Base-by-base conservation (phyloP, 1,140 invertebrate species). In the Caenorhabditis brenneri region DNA sequence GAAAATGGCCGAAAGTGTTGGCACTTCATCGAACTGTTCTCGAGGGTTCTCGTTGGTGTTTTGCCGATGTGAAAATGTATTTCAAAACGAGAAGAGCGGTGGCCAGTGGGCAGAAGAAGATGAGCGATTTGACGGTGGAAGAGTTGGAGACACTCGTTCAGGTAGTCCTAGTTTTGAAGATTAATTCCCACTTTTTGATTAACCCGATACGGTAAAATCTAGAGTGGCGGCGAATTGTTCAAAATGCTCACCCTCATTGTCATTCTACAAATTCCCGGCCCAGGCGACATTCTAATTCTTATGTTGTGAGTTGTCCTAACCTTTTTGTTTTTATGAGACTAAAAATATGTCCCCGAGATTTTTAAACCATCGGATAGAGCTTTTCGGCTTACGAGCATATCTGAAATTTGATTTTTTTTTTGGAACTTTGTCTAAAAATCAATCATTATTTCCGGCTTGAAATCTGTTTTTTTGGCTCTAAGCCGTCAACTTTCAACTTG, bases 51-150 rank as follows among this genome's bases (percentile, higher is more conserved):
- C 84, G 83, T 27, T 88, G 83, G 79, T 88, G 87, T 33, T 74
- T 88, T 33, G 22, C 74, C 24, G 87, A 88, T 49, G 53, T 88
- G 1, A 88, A 88, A 65, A 80, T 69, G 19, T 88, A 87, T 31
- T 88, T 53, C 42, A 42, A 46, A 22, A 53, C 88, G 22, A 53
- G 49, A n/a, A 33, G 55, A 51, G 86, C 82, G 24, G 42, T 89
- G n/a, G 16, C 39, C 1, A 48, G 24, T 12, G 88, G 82, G 16
- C 87, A 79, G 15, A 74, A 81, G 12, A 79, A 79, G 16, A 79
- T 88, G 6, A 33, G 46, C 36, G 85, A 88, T 36, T 48, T 88
- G 10, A 83, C 55, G 16, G 33, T 81, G 19, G 60, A 87, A 24
- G 86, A 88, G 79, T 60, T 88, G 83, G 84, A 83, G 36, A 69